Evolutionary conservation across 1,140 invertebrate genomes (phyloP), one percentile per base, ranked within the genome.

Genomic region (Physella acuta): DNA sequence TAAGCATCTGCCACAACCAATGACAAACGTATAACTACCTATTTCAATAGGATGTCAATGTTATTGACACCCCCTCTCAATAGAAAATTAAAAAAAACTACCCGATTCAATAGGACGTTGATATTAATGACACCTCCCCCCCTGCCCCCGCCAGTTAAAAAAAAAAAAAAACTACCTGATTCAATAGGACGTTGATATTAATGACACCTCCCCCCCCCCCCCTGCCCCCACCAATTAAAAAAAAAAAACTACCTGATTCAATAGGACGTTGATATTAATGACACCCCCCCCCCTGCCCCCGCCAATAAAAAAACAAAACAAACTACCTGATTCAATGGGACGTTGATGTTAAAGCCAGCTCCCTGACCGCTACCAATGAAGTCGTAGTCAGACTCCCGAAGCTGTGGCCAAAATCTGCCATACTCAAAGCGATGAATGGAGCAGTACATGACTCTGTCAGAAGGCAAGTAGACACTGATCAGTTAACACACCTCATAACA

Each of bases 371-470:
- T 81, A 0, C 97, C 97, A 59, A 93, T 88, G 74, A 91, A 92
- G 85, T 96, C 90, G 84, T 91, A 97, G 85, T 98, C 89, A 0
- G 93, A 95, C 86, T 99, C 95, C 56, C 88, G 85, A 24, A 98
- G 86, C 82, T 95, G 92, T 0, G 97, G 97, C 95, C 96, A 99
- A 85, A 96, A 98, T 63, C 86, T 86, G 1, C 97, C 97, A 81
- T 95, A 83, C 84, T 99, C 94, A 85, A 94, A 99, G 2, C 96
- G 94, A 87, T 99, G 97, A 73, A 98, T 94, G 0, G 97, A 99
- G 85, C 99, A 95, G 83, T 98, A 98, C 16, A 98, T 85, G 36
- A 99, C 95, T 79, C 94, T 94, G 79, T 11, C 8, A 26, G 33
- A 8, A 5, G 33, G 8, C 17, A 64, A 44, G 30, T 17, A 31